Evolutionary conservation across 2,113 vertebrate genomes (phyloP).

Genomic region (Shinisaurus crocodilurus): DNA sequence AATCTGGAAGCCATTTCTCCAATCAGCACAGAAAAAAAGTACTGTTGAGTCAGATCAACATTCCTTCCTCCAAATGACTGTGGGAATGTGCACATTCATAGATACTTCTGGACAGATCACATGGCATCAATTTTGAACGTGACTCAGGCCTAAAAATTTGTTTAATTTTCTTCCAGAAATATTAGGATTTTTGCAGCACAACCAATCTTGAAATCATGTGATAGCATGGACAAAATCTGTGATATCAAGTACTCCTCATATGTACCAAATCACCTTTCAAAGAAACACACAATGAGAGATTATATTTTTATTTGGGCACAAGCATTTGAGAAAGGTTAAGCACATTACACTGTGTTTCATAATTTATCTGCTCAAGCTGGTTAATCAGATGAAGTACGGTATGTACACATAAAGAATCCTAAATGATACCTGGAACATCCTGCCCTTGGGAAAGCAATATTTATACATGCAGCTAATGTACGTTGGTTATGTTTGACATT

Average conservation of each 20-base stretch:
- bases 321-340: constrained; percentile 50
- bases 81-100: background rate
- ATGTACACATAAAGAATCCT: background rate
- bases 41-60: background rate
- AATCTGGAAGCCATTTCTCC: background rate
- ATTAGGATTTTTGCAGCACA: background rate
- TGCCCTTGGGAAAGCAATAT: background rate
- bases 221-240: background rate
- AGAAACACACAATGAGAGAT: constrained; percentile 46
- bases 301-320: constrained; percentile 65
- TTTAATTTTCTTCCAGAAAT: background rate
- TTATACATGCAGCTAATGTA: background rate
- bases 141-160: too few species aligned
- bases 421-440: background rate
- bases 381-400: constrained; percentile 6
- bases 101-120: too few species aligned
- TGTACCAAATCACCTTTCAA: background rate
- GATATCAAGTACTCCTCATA: background rate
- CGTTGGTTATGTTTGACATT: background rate
- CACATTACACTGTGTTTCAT: constrained; percentile 42
- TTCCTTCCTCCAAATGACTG: background rate
- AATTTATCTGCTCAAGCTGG: constrained; percentile 20
- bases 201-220: background rate
- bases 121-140: background rate
- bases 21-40: background rate